Evolutionary conservation across 2,888 invertebrate genomes (phyloP), one percentile per base, ranked within the genome.

Genomic region (Tanytarsus gracilentus): DNA sequence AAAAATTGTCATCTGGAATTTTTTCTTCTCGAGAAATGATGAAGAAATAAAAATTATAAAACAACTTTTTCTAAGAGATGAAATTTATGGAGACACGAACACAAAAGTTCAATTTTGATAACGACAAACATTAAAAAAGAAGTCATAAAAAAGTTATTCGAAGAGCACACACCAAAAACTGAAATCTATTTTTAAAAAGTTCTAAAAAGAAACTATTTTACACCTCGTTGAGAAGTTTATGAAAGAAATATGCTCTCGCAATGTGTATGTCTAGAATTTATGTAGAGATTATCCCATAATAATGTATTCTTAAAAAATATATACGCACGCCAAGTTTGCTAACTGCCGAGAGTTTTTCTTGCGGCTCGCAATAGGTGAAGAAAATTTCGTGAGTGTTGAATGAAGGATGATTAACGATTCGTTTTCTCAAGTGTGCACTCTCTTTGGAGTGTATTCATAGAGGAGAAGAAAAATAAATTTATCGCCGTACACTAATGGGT

Each of bases 1-100:
- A 53, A 53, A 30, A 53, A 33, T 25, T 53, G 53, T 53, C 53
- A 53, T 53, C 53, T 53, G 53, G 53, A 53, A 39, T 21, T 48
- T 3, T 48, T n/a, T n/a, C n/a, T n/a, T n/a, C n/a, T 44, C 44
- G 23, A 18, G 21, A 33, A n/a, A 33, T 33, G 6, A 33, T 33
- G 6, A 33, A 3, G 33, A 33, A n/a, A n/a, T n/a, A n/a, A n/a
- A n/a, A n/a, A n/a, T n/a, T n/a, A n/a, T n/a, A n/a, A n/a, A n/a
- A n/a, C n/a, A 33, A 33, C 11, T 33, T 44, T 44, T 23, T 23
- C 23, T 44, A 16, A 36, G 3, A 7, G 7, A 16, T 8, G n/a
- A 30, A 3, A n/a, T 36, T 23, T 18, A 21, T 11, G 23, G 23
- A 44, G 18, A 40, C n/a, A n/a, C n/a, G n/a, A 44, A 44, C 11